phyloP scores from a whole-genome alignment of 2,797 vertebrate species.

The Neolamprologus multifasciatus region DNA sequence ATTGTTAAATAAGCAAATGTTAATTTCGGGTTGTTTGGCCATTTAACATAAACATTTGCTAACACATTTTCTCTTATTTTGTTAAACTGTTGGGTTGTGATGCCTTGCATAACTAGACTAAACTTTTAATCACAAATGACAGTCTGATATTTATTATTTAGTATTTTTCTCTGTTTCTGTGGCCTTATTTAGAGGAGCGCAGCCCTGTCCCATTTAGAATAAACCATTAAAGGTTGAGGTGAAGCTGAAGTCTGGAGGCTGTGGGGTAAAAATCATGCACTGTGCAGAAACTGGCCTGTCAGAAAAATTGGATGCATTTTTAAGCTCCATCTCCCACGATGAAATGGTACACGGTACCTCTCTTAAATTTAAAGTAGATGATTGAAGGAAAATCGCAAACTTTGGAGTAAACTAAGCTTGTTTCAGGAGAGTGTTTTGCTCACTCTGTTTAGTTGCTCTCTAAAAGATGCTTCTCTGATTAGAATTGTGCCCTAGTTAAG shows the following conservation, averaged over 20 bases:
- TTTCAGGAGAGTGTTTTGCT: neutral
- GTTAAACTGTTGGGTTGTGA: neutral
- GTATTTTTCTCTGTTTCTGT: neutral
- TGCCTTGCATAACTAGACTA: fast-evolving
- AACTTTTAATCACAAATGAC: neutral
- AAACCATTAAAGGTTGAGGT: neutral
- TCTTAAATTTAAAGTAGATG: neutral
- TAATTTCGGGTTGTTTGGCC: neutral
- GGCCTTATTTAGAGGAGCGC: neutral
- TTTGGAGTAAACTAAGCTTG: neutral
- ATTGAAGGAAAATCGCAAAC: neutral
- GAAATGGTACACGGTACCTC: neutral
- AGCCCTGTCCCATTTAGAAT: neutral
- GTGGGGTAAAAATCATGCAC: neutral
- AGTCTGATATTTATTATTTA: neutral
- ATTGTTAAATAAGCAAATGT: neutral
- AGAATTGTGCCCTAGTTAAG: neutral
- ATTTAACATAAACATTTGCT: neutral
- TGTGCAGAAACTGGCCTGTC: neutral
- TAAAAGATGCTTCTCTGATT: neutral
- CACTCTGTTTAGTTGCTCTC: neutral
- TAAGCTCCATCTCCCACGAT: neutral
- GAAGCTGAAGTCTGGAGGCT: neutral
- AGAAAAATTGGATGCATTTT: neutral
- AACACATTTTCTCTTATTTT: neutral